Evolutionary conservation across 2,113 vertebrate genomes (phyloP).

Genomic region (Semicossyphus pulcher): DNA sequence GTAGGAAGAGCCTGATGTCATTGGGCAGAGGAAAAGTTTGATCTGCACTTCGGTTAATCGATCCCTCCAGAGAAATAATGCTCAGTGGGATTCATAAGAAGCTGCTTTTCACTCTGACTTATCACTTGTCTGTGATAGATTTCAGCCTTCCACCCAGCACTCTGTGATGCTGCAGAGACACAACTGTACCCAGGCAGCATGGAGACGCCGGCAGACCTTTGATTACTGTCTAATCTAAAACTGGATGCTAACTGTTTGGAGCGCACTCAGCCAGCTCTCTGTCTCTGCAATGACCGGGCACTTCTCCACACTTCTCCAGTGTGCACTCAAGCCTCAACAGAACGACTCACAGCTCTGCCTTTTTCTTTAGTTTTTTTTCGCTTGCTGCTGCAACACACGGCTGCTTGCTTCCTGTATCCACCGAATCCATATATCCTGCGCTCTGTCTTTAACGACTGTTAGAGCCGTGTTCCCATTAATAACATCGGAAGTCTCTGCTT

Average conservation of each 20-base stretch:
- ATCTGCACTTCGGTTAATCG: constrained; percentile 8
- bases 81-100: constrained; percentile 43
- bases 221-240: constrained; percentile 70
- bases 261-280: constrained; percentile 35
- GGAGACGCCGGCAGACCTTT: constrained; percentile 45
- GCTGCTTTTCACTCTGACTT: constrained; percentile 30
- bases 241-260: constrained; percentile 58
- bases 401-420: background rate
- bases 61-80: constrained; percentile 7
- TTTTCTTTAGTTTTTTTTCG: constrained; percentile 12
- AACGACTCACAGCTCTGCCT: constrained; percentile 30
- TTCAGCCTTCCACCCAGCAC: constrained; percentile 37
- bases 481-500: background rate
- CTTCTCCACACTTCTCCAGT: constrained; percentile 25
- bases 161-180: constrained; percentile 34
- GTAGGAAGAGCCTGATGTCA: constrained; percentile 8
- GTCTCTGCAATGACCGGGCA: constrained; percentile 21
- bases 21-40: constrained; percentile 4
- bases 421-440: constrained; percentile 10
- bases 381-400: constrained; percentile 2
- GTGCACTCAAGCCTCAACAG: constrained; percentile 33
- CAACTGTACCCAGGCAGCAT: constrained; percentile 51
- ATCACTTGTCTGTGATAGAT: constrained; percentile 63
- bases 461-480: background rate
- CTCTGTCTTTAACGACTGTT: background rate